Conservation (phyloP, 2,888 invertebrate species). For the Anthrax anthrax region DNA sequence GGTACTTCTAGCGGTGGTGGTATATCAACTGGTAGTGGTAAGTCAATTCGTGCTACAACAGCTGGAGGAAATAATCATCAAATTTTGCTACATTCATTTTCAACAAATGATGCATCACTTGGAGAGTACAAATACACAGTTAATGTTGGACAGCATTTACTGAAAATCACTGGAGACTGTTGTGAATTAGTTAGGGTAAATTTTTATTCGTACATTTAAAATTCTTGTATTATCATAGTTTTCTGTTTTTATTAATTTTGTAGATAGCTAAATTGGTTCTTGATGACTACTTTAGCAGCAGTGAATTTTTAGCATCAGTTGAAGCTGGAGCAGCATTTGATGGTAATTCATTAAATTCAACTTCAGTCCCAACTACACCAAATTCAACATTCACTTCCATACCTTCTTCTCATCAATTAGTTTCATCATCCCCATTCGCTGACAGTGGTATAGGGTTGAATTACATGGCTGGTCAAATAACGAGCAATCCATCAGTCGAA, state of each 20-base stretch:
- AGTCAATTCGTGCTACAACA: slow-evolving; percentile 12
- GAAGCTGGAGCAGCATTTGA: slow-evolving; percentile 33
- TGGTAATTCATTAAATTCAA: slow-evolving; percentile 26
- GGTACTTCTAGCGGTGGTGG: slow-evolving; percentile 6
- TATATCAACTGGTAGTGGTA: slow-evolving; percentile 17
- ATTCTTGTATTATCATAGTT: neutral
- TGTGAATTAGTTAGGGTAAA: slow-evolving; percentile 69
- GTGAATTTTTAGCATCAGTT: slow-evolving; percentile 32
- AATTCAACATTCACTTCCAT: slow-evolving; percentile 16
- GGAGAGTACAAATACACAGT: slow-evolving; percentile 85
- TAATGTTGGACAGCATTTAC: slow-evolving; percentile 63
- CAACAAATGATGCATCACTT: slow-evolving; percentile 68
- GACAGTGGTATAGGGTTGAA: slow-evolving; percentile 34
- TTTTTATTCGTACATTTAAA: slow-evolving; percentile 9
- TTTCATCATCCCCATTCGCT: slow-evolving; percentile 20
- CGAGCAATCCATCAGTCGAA: slow-evolving; percentile 18
- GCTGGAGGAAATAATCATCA: slow-evolving; percentile 7
- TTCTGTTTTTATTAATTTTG: neutral
- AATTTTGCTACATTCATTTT: slow-evolving; percentile 58
- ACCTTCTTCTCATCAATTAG: slow-evolving; percentile 12
- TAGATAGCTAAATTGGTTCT: slow-evolving; percentile 51
- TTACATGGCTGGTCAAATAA: slow-evolving; percentile 23
- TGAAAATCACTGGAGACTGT: slow-evolving; percentile 75
- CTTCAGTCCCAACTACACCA: slow-evolving; percentile 28
- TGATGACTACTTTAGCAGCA: slow-evolving; percentile 62